These are phyloP conservation scores for Poeciliopsis turneri DNA, from an alignment of 2,797 vertebrate genomes.

Conservation along the genomic window DNA sequence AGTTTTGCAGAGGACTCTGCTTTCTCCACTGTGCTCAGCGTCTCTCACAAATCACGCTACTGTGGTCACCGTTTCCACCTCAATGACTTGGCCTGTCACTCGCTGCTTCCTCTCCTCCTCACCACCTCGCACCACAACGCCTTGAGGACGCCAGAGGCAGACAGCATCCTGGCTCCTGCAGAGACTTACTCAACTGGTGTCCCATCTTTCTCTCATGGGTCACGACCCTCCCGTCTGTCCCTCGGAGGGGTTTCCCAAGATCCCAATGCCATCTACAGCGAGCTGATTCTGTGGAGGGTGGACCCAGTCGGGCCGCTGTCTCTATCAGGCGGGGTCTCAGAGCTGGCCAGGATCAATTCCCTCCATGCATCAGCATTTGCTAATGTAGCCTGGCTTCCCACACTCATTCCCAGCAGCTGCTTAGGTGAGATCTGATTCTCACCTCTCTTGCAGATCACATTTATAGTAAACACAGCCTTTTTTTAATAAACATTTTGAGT, in stretches of 20 bases:
- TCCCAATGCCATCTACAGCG: constrained; percentile 92
- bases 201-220: constrained; percentile 45
- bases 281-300: constrained; percentile 98
- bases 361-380: constrained; percentile 96
- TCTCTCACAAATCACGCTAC: constrained; percentile 96
- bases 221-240: constrained; percentile 70
- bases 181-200: constrained; percentile 32
- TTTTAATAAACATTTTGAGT: not conserved
- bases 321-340: constrained; percentile 95
- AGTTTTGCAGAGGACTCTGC: constrained; percentile 97
- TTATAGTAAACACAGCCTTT: not conserved
- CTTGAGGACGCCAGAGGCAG: constrained; percentile 84
- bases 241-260: constrained; percentile 84
- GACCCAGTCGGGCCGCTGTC: constrained; percentile 96
- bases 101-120: constrained; percentile 92
- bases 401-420: constrained; percentile 95
- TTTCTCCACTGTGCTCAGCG: constrained; percentile 96
- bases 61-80: constrained; percentile 99
- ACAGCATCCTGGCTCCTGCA: constrained; percentile 65
- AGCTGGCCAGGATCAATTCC: constrained; percentile 97
- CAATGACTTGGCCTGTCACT: constrained; percentile 97
- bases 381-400: constrained; percentile 96
- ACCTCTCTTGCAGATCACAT: not conserved
- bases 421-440: constrained; percentile 84
- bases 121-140: constrained; percentile 98